These are phyloP conservation scores for Oeneis ivallda DNA, from an alignment of 2,888 invertebrate species.

Conservation along the genomic window DNA sequence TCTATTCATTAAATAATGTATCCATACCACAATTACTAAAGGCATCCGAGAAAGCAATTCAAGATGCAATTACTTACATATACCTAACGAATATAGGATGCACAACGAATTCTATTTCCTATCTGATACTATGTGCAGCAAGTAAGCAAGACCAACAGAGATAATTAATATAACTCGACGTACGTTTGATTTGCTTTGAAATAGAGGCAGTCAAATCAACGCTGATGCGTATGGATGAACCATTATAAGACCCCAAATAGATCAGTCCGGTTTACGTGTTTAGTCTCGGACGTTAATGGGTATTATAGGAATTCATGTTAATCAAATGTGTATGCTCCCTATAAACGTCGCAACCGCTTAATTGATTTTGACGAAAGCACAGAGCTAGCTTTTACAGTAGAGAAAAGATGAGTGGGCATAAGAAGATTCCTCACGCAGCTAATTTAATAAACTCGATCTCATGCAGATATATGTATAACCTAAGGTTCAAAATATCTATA, in stretches of 20 bases:
- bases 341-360: no score
- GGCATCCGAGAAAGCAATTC: constrained; percentile 6
- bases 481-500: no score
- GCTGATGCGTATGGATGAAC: constrained; percentile 4
- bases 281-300: constrained; percentile 4
- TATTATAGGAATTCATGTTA: background rate
- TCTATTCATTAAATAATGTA: background rate
- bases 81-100: background rate
- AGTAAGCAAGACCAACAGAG: constrained; percentile 1
- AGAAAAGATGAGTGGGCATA: no score
- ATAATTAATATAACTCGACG: background rate
- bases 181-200: constrained; percentile 5
- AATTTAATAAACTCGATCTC: no score
- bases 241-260: constrained; percentile 13
- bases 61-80: constrained; percentile 1
- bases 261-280: constrained; percentile 14
- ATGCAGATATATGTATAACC: no score
- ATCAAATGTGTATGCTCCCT: no score
- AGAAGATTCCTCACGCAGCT: no score
- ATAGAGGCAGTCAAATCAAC: constrained; percentile 10
- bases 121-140: background rate
- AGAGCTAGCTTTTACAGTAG: no score
- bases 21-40: background rate
- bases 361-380: no score
- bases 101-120: background rate